Percentiles rank a stretch among this genome's conserved stretches.
Conservation (phyloP, 1,140 invertebrate genomes). For the Eriosoma lanigerum region DNA sequence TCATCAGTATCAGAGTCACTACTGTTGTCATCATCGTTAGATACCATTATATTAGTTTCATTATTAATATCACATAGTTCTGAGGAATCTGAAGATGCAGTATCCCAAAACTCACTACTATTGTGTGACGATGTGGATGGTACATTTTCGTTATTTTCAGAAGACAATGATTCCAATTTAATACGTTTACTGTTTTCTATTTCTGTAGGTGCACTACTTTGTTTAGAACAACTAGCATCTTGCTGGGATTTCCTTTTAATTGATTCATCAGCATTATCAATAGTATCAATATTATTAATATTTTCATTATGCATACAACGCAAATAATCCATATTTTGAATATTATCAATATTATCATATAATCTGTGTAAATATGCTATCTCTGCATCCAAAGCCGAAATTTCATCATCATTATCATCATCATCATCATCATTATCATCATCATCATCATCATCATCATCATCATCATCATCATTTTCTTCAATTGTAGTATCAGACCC, state of each 20-base stretch:
- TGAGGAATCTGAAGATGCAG: neutral
- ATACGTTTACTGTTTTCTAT: conserved; percentile 13
- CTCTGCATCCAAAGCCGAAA: no score
- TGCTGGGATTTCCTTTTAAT: conserved; percentile 23
- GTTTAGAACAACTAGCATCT: conserved; percentile 10
- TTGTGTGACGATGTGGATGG: neutral
- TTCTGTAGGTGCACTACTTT: neutral
- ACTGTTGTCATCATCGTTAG: neutral
- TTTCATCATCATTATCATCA: neutral
- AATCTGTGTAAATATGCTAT: no score
- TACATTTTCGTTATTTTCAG: no score
- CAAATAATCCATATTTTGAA: no score
- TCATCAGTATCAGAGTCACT: neutral
- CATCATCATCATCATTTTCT: neutral
- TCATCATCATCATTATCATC: neutral
- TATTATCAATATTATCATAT: no score
- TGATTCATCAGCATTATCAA: conserved; percentile 15
- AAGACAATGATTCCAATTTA: neutral
- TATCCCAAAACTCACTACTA: neutral
- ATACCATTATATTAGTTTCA: neutral
- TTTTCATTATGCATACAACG: no score
- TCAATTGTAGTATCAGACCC: no score
- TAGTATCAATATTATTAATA: no score
- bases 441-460: neutral
- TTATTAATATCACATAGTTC: neutral